These are phyloP conservation scores for Drosophila ironensis DNA, from an alignment of 1,140 invertebrate genomes.

Conservation along the genomic window DNA sequence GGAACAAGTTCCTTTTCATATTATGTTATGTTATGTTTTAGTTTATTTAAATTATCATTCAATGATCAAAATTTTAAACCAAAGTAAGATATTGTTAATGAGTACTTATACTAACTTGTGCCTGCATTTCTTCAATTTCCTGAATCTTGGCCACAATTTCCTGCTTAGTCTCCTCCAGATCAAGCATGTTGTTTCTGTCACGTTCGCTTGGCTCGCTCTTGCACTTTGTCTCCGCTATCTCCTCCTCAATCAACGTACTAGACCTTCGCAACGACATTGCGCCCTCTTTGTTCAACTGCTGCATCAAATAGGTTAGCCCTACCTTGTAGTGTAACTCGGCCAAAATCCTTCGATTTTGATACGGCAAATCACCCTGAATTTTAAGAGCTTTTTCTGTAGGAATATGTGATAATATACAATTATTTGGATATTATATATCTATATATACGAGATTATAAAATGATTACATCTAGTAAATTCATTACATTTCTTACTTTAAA, in stretches of 20 bases:
- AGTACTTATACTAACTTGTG: conserved; percentile 41
- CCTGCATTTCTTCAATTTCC: conserved; percentile 80
- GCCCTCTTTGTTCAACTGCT: conserved; percentile 75
- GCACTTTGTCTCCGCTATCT: conserved; percentile 67
- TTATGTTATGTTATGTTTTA: too few species aligned
- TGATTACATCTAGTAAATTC: too few species aligned
- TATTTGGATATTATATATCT: too few species aligned
- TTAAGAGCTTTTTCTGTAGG: conserved; percentile 69
- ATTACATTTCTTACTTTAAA: too few species aligned
- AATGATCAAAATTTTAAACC: too few species aligned
- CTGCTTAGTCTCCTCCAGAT: conserved; percentile 78
- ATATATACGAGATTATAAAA: too few species aligned
- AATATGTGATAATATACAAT: not conserved
- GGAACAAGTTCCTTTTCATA: too few species aligned
- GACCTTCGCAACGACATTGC: conserved; percentile 67
- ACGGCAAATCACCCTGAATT: conserved; percentile 65
- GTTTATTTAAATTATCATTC: too few species aligned
- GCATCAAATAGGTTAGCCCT: conserved; percentile 74
- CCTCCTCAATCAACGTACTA: conserved; percentile 65
- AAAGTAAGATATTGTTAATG: too few species aligned
- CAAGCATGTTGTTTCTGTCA: conserved; percentile 70
- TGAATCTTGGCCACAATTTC: conserved; percentile 80
- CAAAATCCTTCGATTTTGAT: conserved; percentile 64
- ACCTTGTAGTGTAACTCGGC: conserved; percentile 82
- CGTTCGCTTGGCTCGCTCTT: conserved; percentile 66